phyloP scores from a whole-genome alignment of 2,797 vertebrate genomes.

The Basileuterus tristriatus region DNA sequence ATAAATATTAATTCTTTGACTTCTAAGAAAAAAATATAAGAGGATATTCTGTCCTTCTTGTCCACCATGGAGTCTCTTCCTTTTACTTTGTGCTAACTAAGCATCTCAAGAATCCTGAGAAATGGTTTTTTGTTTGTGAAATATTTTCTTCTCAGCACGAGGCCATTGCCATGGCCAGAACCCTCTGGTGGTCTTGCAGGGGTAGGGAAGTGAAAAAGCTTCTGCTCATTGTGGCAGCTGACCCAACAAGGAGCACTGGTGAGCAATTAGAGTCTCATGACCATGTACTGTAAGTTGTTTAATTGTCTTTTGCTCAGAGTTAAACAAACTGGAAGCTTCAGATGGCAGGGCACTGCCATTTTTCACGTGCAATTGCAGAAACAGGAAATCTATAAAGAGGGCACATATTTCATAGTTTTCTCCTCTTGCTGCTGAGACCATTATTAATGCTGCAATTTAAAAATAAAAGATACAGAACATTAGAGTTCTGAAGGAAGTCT shows the following conservation, averaged over 20 bases:
- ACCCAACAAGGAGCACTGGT: not conserved
- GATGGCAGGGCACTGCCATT: conserved; percentile 34
- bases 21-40: conserved; percentile 31
- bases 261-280: conserved; percentile 12
- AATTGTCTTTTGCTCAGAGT: conserved; percentile 53
- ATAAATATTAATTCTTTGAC: conserved; percentile 16
- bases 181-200: not conserved
- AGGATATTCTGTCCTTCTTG: not conserved
- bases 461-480: conserved; percentile 50
- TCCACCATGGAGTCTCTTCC: not conserved
- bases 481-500: conserved; percentile 6
- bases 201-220: not conserved
- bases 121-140: not conserved
- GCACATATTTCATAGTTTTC: conserved; percentile 22
- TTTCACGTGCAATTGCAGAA: conserved; percentile 47
- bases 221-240: not conserved
- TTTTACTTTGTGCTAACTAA: conserved; percentile 11
- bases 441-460: conserved; percentile 56
- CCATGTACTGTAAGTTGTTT: conserved; percentile 1
- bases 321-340: conserved; percentile 44
- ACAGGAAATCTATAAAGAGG: conserved; percentile 58
- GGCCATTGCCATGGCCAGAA: not conserved
- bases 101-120: not conserved
- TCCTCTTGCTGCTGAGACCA: conserved; percentile 19
- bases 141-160: conserved; percentile 4